Conservation (phyloP, 2,797 vertebrate genomes). For the Enteromius unitaeniatus region DNA sequence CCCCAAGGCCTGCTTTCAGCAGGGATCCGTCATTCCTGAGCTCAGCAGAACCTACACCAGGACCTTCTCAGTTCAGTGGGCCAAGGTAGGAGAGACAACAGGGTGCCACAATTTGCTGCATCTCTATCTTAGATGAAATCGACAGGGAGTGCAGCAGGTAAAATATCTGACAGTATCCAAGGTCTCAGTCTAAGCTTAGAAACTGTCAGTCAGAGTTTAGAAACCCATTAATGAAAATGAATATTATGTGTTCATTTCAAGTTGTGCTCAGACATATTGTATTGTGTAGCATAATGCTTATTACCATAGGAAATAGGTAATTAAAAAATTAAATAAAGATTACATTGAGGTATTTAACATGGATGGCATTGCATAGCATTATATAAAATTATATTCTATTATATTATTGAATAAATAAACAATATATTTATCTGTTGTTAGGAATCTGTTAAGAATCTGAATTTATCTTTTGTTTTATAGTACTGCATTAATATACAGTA, state of each 20-base stretch:
- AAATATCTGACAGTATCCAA: not conserved
- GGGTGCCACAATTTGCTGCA: constrained; percentile 26
- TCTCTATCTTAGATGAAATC: constrained; percentile 15
- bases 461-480: too few species aligned
- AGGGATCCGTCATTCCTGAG: constrained; percentile 4
- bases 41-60: constrained; percentile 11
- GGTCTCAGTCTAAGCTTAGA: too few species aligned
- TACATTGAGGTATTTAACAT: not conserved
- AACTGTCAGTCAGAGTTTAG: not conserved
- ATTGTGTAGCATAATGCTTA: not conserved
- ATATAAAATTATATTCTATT: too few species aligned
- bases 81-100: constrained; percentile 39
- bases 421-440: too few species aligned
- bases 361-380: not conserved
- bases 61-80: constrained; percentile 4
- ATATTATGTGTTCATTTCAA: not conserved
- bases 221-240: not conserved
- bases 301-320: not conserved
- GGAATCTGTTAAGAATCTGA: too few species aligned
- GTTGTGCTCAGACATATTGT: not conserved
- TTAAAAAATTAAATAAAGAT: not conserved
- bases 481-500: not conserved
- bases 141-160: constrained; percentile 19
- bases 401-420: too few species aligned
- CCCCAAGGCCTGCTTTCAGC: not conserved